Evolutionary conservation across 2,888 invertebrate genomes (phyloP).

Genomic region (Thymelicus lineola): DNA sequence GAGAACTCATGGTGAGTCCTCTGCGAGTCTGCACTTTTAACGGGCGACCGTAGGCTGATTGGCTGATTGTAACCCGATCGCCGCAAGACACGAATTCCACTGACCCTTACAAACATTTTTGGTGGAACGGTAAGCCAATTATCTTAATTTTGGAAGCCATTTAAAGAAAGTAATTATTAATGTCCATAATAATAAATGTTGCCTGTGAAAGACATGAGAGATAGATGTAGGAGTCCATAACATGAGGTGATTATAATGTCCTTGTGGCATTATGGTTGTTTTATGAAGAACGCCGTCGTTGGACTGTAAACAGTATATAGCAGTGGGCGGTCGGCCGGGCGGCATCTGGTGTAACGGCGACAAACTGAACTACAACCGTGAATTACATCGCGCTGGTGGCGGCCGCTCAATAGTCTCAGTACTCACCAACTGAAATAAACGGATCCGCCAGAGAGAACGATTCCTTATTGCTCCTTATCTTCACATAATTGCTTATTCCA

Average conservation of each 20-base stretch:
- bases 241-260: no score
- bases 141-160: no score
- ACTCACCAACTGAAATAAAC: conserved; percentile 30
- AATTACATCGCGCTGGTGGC: conserved; percentile 4
- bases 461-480: conserved; percentile 14
- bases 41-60: no score
- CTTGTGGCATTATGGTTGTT: not conserved
- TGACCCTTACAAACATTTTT: no score
- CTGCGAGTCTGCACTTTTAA: no score
- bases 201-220: no score
- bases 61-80: no score
- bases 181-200: no score
- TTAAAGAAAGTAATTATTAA: no score
- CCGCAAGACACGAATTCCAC: no score
- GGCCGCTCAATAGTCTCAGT: conserved; percentile 9
- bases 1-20: conserved; percentile 94
- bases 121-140: no score
- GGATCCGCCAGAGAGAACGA: not conserved
- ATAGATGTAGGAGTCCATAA: no score
- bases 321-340: not conserved
- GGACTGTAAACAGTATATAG: conserved; percentile 4
- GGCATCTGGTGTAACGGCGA: conserved; percentile 13
- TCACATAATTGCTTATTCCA: conserved; percentile 10
- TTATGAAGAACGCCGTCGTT: not conserved
- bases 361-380: conserved; percentile 10